Conservation (phyloP, 2,888 invertebrate genomes). For the Apocheima hispidaria region DNA sequence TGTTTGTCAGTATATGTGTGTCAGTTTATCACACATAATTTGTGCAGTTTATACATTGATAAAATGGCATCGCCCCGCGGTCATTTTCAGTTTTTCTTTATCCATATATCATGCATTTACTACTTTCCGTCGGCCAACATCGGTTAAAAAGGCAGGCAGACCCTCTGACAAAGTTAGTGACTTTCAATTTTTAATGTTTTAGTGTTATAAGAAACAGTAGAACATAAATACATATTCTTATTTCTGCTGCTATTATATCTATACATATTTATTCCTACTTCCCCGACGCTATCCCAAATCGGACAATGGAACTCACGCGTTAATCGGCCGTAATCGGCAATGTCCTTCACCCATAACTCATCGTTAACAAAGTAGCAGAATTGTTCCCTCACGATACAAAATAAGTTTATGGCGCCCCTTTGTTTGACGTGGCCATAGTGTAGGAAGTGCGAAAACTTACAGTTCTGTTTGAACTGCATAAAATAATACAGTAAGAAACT, state of each 20-base stretch:
- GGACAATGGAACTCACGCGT: slow-evolving; percentile 35
- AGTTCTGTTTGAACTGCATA: not conserved
- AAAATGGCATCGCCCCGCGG: too few relatives aligned
- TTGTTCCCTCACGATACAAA: slow-evolving; percentile 73
- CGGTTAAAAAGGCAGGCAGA: too few relatives aligned
- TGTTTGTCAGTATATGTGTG: too few relatives aligned
- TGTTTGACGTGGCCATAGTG: slow-evolving; percentile 69
- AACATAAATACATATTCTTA: too few relatives aligned
- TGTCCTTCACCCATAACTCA: slow-evolving; percentile 45
- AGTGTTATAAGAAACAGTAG: not conserved
- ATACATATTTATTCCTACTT: not conserved
- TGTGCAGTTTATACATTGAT: too few relatives aligned
- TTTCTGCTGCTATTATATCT: not conserved
- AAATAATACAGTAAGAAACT: not conserved
- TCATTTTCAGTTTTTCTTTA: too few relatives aligned
- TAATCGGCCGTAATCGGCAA: slow-evolving; percentile 46
- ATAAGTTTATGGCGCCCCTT: slow-evolving; percentile 77
- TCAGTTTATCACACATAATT: too few relatives aligned
- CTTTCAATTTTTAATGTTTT: too few relatives aligned
- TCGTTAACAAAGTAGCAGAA: slow-evolving; percentile 66
- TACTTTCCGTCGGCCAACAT: too few relatives aligned
- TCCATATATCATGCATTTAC: too few relatives aligned
- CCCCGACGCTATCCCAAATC: slow-evolving; percentile 20
- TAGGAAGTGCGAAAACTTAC: slow-evolving; percentile 5
- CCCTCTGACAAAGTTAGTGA: too few relatives aligned